Evolutionary conservation across 2,888 invertebrate species (phyloP), one percentile per base, ranked within the genome.

Genomic region (Rhopalosiphum nymphaeae): DNA sequence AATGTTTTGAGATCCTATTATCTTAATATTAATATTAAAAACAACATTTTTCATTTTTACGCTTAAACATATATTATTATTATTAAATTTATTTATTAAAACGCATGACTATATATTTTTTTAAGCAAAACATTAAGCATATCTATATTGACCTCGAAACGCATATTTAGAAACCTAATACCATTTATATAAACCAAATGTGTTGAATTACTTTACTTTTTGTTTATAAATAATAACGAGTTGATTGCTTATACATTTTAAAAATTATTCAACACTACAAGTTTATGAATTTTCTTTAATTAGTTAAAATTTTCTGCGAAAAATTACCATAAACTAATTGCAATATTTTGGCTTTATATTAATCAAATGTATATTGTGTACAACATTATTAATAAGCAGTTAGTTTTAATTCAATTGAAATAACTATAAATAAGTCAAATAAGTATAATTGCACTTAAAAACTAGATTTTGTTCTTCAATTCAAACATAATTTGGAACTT

Each of bases 91-190:
- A 56, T 49, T 49, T 25, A 56, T 91, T 84, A 91, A 91, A 91
- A 84, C 21, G 29, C 53, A 91, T 91, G 91, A 91, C 84, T 91
- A 9, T 84, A 29, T 21, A 36, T 29, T 85, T 85, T 91, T 91
- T 84, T 49, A 91, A 91, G 84, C 84, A 36, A 91, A 84, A 84
- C 91, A 84, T 78, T 26, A 67, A 21, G 21, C 36, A 78, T 36
- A 9, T 26, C 29, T 86, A 46, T 25, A 21, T n/a, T 56, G 91
- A 91, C 91, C 91, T 84, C 53, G 91, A 84, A 84, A 84, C 10
- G 25, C 44, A 56, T 84, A 78, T 91, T 78, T 91, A 84, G 36
- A 91, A 78, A 78, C 78, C 21, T 56, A 88, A n/a, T 21, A 88
- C 49, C n/a, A 36, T 88, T 56, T 53, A 88, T 56, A 56, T n/a